These are phyloP conservation scores for Papilio elwesi DNA, from an alignment of 2,888 invertebrate genomes.

Conservation along the genomic window DNA sequence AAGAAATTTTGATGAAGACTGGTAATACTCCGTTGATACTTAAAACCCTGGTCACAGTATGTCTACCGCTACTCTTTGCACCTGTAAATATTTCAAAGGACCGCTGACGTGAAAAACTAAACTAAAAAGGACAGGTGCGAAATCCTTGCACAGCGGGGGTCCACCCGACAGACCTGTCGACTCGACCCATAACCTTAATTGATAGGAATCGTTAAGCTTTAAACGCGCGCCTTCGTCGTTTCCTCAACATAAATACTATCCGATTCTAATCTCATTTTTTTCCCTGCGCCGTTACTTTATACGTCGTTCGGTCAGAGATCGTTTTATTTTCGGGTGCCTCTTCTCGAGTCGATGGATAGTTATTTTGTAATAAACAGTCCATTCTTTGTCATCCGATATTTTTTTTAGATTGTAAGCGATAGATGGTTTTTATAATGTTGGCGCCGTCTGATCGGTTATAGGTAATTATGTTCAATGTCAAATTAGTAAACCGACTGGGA, in stretches of 20 bases:
- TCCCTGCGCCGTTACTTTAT: conserved; percentile 74
- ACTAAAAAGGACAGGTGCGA: conserved; percentile 59
- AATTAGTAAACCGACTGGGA: conserved; percentile 51
- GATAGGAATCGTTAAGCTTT: conserved; percentile 84
- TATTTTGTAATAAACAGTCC: conserved; percentile 81
- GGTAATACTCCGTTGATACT: background rate
- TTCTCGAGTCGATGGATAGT: conserved; percentile 70
- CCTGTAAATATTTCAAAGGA: conserved; percentile 43
- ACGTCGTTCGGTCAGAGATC: conserved; percentile 62
- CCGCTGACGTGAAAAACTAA: conserved; percentile 50
- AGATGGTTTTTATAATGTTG: conserved; percentile 68
- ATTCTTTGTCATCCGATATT: conserved; percentile 82
- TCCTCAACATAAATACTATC: conserved; percentile 78
- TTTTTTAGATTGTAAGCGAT: conserved; percentile 64
- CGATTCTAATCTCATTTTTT: conserved; percentile 78
- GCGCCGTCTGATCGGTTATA: conserved; percentile 69
- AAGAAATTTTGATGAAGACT: background rate
- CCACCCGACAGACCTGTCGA: conserved; percentile 65
- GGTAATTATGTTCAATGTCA: conserved; percentile 66
- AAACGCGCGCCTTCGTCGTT: conserved; percentile 75
- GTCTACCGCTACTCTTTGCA: conserved; percentile 42
- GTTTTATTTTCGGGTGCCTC: conserved; percentile 82
- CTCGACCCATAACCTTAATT: conserved; percentile 82
- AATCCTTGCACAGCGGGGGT: conserved; percentile 79
- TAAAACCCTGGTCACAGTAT: conserved; percentile 35